A percentile compares a stretch with the other conserved stretches of the same genome.
These are phyloP conservation scores for Tenthredo amoena DNA, from an alignment of 2,888 invertebrate species.

Conservation along the genomic window DNA sequence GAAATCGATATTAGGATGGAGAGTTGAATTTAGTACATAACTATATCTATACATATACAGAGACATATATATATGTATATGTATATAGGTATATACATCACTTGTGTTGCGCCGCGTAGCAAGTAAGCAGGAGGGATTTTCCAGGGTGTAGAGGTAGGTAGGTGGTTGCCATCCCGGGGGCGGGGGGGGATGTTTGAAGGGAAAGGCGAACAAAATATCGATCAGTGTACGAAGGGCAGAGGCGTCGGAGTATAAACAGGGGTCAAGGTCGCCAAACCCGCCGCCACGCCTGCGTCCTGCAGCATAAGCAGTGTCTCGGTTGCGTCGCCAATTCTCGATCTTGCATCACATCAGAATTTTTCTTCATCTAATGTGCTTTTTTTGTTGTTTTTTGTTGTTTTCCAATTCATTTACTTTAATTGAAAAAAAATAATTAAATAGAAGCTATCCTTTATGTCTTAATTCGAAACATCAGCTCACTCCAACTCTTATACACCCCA, in stretches of 20 bases:
- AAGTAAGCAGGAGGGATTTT: conserved; percentile 10
- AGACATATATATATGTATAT: neutral
- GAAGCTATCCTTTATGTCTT: too few species aligned
- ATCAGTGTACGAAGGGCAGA: conserved; percentile 72
- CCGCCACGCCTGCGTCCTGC: conserved; percentile 61
- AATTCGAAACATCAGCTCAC: too few species aligned
- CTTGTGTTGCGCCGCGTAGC: conserved; percentile 2
- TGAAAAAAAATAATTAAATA: too few species aligned
- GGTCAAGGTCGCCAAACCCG: conserved; percentile 74
- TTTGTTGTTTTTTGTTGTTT: neutral
- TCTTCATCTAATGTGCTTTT: neutral
- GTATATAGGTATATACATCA: neutral
- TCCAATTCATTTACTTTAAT: neutral
- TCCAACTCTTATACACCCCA: too few species aligned
- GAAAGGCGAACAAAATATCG: conserved; percentile 69
- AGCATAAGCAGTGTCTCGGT: neutral
- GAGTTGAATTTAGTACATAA: neutral
- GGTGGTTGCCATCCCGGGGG: conserved; percentile 24
- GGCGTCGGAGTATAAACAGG: conserved; percentile 68
- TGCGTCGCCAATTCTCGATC: conserved; percentile 46
- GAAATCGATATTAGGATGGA: conserved; percentile 43
- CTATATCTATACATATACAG: neutral
- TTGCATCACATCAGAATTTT: conserved; percentile 41
- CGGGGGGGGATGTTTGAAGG: conserved; percentile 54
- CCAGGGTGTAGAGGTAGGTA: conserved; percentile 49